Percentiles rank a stretch among this genome's conserved stretches.
phyloP scores from a whole-genome alignment of 2,888 invertebrate species.

The Oithona nana region DNA sequence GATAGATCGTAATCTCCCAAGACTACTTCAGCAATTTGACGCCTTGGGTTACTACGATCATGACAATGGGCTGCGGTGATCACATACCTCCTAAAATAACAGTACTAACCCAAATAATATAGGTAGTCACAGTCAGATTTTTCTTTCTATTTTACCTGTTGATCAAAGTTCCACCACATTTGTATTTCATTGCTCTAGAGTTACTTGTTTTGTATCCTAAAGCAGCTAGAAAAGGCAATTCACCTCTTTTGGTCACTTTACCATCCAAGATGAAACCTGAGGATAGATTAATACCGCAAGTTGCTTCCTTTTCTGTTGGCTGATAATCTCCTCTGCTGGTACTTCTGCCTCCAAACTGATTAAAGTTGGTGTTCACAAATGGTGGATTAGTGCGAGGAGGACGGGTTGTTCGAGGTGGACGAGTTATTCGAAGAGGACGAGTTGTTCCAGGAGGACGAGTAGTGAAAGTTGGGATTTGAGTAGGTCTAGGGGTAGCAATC shows the following conservation, averaged over 20 bases:
- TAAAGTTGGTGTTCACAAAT: neutral
- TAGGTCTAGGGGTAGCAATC: too few species aligned
- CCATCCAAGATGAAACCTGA: conserved; percentile 6
- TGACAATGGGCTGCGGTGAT: conserved; percentile 12
- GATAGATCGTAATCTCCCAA: conserved; percentile 3
- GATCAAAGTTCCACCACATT: conserved; percentile 9
- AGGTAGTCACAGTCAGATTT: neutral
- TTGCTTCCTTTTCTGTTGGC: neutral
- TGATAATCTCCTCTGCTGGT: neutral
- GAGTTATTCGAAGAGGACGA: too few species aligned
- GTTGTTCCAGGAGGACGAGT: too few species aligned
- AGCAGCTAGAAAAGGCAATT: conserved; percentile 1
- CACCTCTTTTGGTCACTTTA: neutral
- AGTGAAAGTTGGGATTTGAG: too few species aligned
- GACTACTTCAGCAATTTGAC: neutral
- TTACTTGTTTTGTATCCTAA: neutral
- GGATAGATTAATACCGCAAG: neutral
- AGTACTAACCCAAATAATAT: too few species aligned
- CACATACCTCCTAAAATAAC: conserved; percentile 5
- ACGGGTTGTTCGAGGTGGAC: neutral
- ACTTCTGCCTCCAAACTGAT: neutral
- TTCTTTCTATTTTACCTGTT: neutral
- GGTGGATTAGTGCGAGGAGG: neutral
- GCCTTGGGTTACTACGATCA: neutral
- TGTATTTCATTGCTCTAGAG: neutral